A percentile compares a stretch with the other conserved stretches of the same genome.
These are phyloP conservation scores for Campaea margaritaria DNA, from an alignment of 2,888 invertebrate genomes.

Conservation along the genomic window DNA sequence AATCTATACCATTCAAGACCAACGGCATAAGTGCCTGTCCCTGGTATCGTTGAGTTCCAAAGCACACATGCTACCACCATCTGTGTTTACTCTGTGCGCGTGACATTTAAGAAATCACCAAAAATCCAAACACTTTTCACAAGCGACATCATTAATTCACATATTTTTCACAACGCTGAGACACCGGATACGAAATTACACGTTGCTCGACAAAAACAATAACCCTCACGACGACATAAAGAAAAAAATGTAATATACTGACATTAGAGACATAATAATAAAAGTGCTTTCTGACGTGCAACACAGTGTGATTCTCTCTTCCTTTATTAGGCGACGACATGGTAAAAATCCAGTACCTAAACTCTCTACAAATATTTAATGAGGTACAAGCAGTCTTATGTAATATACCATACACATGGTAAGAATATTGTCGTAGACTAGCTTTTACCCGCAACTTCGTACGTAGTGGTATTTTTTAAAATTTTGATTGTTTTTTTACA, in stretches of 20 bases:
- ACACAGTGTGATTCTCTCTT: conserved; percentile 64
- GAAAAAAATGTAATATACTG: conserved; percentile 58
- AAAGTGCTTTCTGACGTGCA: conserved; percentile 64
- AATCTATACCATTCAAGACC: too few species aligned
- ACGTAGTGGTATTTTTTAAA: too few species aligned
- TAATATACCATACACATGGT: too few species aligned
- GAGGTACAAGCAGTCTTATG: too few species aligned
- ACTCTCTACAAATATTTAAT: neutral
- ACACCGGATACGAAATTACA: conserved; percentile 15
- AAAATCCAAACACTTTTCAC: neutral
- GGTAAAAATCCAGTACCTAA: conserved; percentile 10
- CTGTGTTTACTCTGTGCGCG: too few species aligned
- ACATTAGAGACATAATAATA: conserved; percentile 78
- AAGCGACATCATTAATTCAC: conserved; percentile 8
- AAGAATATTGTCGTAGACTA: too few species aligned
- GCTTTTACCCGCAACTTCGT: too few species aligned
- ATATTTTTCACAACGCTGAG: conserved; percentile 7
- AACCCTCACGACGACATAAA: conserved; percentile 39
- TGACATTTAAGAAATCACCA: neutral
- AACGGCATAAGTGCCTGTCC: too few species aligned
- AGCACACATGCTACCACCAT: too few species aligned
- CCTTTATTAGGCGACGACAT: conserved; percentile 73
- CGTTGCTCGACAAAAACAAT: conserved; percentile 49
- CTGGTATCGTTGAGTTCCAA: too few species aligned
- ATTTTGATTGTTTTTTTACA: too few species aligned